Base-by-base conservation (phyloP, 2,797 vertebrate genomes). In the Cyprinella venusta region DNA sequence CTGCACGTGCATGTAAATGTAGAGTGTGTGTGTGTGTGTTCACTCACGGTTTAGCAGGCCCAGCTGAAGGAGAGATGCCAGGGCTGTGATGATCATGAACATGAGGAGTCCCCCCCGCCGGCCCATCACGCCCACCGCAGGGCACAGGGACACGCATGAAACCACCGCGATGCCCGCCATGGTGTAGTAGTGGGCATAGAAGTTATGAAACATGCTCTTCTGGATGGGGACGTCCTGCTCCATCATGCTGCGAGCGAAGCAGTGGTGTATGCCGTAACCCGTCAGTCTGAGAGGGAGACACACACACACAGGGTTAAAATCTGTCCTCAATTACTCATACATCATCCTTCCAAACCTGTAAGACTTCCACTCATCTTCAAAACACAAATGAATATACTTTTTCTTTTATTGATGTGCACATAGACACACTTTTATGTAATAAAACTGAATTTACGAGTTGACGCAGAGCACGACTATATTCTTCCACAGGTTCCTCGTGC, bases 401-500 rank as follows among this genome's bases (percentile, higher is more conserved):
- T 7, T n/a, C n/a, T n/a, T n/a, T n/a, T n/a, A n/a, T n/a, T n/a
- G 50, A 33, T n/a, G 61, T 42, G 63, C 4, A 67, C 18, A 36
- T 33, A 16, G 40, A 26, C 42, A 19, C 2, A 33, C 2, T 33
- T 3, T 33, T 30, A 33, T 33, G 8, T 33, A 50, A 38, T 24
- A 9, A 45, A 68, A 19, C 12, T 18, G 83, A 21, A 96, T 96
- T 97, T 95, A 99, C 98, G 98, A 99, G 92, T 98, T 99, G 87
- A 99, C 95, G 85, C 97, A 99, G 85, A 99, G 92, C n/a, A 99
- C 98, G 2, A 99, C 96, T 0, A 99, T 98, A 89, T 99, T 99
- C 92, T 99, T 99, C 98, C 98, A 99, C 90, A 99, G 93, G 93
- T 97, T 99, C 81, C 97, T 95, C 0, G 98, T 99, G 33, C 96